Evolutionary conservation across 2,888 invertebrate genomes (phyloP).

Genomic region (Lepidocyrtinus sp.): DNA sequence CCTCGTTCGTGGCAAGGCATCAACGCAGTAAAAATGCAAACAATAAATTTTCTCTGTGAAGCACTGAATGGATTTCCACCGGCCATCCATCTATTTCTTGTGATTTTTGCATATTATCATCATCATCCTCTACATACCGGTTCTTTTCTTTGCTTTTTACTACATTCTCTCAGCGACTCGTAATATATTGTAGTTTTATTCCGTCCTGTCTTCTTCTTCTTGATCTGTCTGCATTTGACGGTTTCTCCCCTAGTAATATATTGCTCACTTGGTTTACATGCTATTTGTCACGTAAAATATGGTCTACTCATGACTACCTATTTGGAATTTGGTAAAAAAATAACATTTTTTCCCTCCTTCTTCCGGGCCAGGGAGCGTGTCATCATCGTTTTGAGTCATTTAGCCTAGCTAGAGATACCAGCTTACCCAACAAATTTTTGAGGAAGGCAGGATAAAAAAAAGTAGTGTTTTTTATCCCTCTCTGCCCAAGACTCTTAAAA

Average conservation of each 20-base stretch:
- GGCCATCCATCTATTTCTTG: background rate
- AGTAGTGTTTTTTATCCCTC: background rate
- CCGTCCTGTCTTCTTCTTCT: conserved; percentile 22
- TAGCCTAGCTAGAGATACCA: conserved; percentile 18
- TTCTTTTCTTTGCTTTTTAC: conserved; percentile 22
- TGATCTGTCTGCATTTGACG: conserved; percentile 59
- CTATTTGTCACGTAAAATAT: conserved; percentile 55
- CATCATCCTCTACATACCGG: conserved; percentile 47
- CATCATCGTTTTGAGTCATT: conserved; percentile 43
- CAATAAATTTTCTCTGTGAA: conserved; percentile 3
- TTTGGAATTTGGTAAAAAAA: conserved; percentile 9
- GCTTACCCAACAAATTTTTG: conserved; percentile 31
- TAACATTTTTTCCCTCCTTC: background rate
- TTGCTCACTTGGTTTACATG: conserved; percentile 55
- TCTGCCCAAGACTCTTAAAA: background rate
- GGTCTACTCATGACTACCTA: conserved; percentile 6
- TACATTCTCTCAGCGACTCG: background rate
- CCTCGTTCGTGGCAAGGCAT: background rate
- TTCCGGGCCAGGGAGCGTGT: conserved; percentile 25
- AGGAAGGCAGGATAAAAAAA: too few species aligned
- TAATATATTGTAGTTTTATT: background rate
- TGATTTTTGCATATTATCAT: conserved; percentile 51
- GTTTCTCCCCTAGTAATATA: conserved; percentile 48
- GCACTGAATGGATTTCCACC: background rate
- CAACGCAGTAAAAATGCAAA: background rate